Evolutionary conservation across 2,113 vertebrate species (phyloP).

Genomic region (Carollia perspicillata): DNA sequence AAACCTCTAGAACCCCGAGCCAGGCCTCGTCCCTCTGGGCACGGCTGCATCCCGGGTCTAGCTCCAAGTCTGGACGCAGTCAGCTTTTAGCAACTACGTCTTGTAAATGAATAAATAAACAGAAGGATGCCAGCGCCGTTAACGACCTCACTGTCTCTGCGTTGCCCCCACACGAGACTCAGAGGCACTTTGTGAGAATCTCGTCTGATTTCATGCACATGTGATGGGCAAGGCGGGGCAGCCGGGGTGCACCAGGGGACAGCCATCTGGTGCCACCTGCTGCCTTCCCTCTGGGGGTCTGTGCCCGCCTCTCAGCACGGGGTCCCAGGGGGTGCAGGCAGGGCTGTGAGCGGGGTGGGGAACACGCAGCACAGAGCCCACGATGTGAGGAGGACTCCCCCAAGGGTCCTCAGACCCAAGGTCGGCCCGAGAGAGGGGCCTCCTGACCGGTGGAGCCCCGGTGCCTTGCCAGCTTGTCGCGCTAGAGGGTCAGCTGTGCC

Average conservation of each 20-base stretch:
- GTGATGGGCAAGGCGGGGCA: not conserved
- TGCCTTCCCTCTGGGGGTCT: not conserved
- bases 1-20: accelerated
- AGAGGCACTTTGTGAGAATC: not conserved
- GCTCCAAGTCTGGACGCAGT: not conserved
- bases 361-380: accelerated
- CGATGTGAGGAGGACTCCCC: accelerated
- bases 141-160: not conserved
- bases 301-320: not conserved
- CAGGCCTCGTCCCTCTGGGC: not conserved
- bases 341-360: not conserved
- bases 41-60: not conserved
- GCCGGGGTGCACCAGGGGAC: accelerated
- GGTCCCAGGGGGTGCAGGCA: not conserved
- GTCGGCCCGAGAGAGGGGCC: accelerated
- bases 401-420: accelerated
- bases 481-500: not conserved
- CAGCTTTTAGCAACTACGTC: not conserved
- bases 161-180: accelerated
- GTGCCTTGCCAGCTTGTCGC: accelerated
- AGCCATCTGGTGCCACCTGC: not conserved
- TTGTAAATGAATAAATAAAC: not conserved
- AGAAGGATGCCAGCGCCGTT: not conserved
- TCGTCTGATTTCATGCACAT: not conserved
- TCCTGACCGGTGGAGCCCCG: accelerated